These are phyloP conservation scores for Rhagologus leucostigma DNA, from an alignment of 2,113 vertebrate genomes.

Conservation along the genomic window DNA sequence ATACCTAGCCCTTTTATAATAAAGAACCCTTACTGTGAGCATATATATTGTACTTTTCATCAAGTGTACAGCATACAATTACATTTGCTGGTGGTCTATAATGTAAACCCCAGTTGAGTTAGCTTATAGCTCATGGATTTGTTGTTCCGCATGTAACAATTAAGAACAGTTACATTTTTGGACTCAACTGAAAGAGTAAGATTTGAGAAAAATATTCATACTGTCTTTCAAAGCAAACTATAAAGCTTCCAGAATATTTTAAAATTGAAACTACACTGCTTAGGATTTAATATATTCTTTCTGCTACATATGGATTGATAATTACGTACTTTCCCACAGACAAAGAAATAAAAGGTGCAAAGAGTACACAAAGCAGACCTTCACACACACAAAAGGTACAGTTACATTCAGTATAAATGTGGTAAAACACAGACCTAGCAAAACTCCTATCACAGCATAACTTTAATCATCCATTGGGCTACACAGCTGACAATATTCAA, in stretches of 20 bases:
- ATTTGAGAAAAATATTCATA: background rate
- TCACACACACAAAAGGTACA: background rate
- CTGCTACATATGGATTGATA: background rate
- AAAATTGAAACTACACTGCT: background rate
- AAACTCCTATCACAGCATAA: background rate
- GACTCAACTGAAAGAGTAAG: background rate
- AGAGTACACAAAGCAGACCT: background rate
- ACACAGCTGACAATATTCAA: background rate
- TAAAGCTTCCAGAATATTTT: background rate
- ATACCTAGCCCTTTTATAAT: conserved; percentile 70
- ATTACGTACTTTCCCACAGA: background rate
- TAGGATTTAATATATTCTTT: background rate
- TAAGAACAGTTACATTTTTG: background rate
- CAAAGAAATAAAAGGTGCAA: background rate
- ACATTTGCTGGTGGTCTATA: conserved; percentile 70
- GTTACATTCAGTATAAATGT: background rate
- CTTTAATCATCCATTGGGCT: background rate
- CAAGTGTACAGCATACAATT: conserved; percentile 55
- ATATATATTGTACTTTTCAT: conserved; percentile 60
- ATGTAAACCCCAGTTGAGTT: background rate
- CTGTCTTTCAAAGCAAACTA: background rate
- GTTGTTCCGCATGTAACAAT: background rate
- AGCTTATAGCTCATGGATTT: conserved; percentile 18
- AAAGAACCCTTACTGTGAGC: conserved; percentile 65
- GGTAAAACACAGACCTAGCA: background rate